These are phyloP conservation scores for Labroides dimidiatus DNA, from an alignment of 2,797 vertebrate species.

Conservation along the genomic window DNA sequence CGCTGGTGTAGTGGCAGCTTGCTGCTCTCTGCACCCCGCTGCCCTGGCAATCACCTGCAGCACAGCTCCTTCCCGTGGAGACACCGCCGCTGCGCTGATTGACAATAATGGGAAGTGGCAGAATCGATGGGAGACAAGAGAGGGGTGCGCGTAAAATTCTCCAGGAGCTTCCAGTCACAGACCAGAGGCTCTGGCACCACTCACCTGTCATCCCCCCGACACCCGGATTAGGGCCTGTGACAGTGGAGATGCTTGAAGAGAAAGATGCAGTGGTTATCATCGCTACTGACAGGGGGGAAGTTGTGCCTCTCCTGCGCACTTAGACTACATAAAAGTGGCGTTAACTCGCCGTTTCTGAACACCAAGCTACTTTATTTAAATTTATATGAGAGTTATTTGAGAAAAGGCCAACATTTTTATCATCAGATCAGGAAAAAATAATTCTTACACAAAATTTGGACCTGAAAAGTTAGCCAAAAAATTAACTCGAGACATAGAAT, in stretches of 20 bases:
- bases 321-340: constrained; percentile 35
- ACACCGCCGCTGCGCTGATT: constrained; percentile 77
- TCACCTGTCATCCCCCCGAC: constrained; percentile 82
- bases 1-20: constrained; percentile 45
- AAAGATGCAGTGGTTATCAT: constrained; percentile 66
- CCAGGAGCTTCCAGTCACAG: constrained; percentile 78
- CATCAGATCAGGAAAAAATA: constrained; percentile 18
- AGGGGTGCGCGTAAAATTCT: constrained; percentile 74
- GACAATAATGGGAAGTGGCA: constrained; percentile 88
- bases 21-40: constrained; percentile 64
- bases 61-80: constrained; percentile 66
- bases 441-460: not conserved
- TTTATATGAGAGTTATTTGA: constrained; percentile 2
- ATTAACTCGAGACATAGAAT: constrained; percentile 29
- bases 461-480: constrained; percentile 32
- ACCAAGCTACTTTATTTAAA: not conserved
- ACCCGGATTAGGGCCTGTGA: constrained; percentile 72
- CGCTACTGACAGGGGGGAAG: constrained; percentile 66
- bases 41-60: constrained; percentile 63
- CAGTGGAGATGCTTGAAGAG: constrained; percentile 67
- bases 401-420: constrained; percentile 11
- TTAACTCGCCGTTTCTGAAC: not conserved
- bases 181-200: constrained; percentile 73
- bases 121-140: constrained; percentile 84
- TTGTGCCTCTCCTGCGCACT: constrained; percentile 43